Base-by-base conservation (phyloP, 1,140 invertebrate genomes). In the Musca vetustissima region DNA sequence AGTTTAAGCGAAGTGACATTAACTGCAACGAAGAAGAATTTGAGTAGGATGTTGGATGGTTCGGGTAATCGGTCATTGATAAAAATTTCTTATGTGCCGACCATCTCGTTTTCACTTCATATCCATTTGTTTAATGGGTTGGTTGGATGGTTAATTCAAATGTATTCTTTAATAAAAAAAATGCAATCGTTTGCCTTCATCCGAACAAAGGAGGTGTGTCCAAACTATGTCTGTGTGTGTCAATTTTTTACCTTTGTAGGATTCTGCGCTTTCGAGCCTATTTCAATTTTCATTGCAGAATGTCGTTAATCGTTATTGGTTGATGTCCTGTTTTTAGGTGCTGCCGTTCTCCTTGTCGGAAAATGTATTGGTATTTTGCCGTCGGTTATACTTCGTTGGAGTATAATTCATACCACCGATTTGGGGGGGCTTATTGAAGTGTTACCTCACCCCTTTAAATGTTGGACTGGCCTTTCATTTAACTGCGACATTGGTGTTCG, bases 291-390 rank as follows among this genome's bases (percentile, higher is more conserved):
- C 25, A 21, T 57, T 61, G 57, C 57, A 61, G 17, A 36, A 36
- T 32, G 36, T 21, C 19, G 32, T 36, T 61, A 36, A 43, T 25
- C 28, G 19, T 36, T 19, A 61, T 61, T 61, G 57, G 57, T 17
- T 61, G 57, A 36, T 61, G 57, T 43, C 28, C 57, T 36, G 57
- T 36, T 61, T 61, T 32, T 61, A 61, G 57, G 57, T 61, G 57
- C 57, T 61, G 3, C 25, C n/a, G 28, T 17, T 14, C 13, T 9
- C 36, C 36, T 43, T 43, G 36, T 28, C 32, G 28, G 28, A 28
- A 28, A 4, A 28, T 28, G 28, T 43, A 43, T 32, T 8, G 36
- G 36, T 11, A 43, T 43, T 43, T 61, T 21, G 57, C 57, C 57
- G 57, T 61, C 57, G 57, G 57, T 7, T 43, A 11, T 43, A 11